A percentile compares a stretch with the other conserved stretches of the same genome.
phyloP scores from a whole-genome alignment of 2,113 vertebrate genomes.

The Zosterops borbonicus region DNA sequence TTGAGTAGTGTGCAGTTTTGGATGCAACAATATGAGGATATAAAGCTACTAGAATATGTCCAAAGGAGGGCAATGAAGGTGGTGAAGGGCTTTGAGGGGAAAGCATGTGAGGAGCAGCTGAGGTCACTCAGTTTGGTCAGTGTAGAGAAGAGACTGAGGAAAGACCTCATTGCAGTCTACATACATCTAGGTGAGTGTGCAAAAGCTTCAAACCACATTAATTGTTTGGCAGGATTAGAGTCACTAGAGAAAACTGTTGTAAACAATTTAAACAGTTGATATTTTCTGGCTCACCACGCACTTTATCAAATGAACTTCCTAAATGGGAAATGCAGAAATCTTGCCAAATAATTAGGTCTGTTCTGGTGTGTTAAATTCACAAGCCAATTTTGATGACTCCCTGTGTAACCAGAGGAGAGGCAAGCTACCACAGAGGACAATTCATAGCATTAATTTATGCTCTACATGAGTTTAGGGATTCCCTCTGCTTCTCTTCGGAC shows the following conservation, averaged over 20 bases:
- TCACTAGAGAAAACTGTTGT: not conserved
- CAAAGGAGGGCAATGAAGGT: not conserved
- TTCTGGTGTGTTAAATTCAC: not conserved
- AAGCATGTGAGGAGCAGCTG: not conserved
- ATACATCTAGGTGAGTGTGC: not conserved
- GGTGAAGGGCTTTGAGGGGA: not conserved
- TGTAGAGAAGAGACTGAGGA: not conserved
- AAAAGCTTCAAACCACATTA: not conserved
- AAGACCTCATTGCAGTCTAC: not conserved
- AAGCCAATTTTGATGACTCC: not conserved
- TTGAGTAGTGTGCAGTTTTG: not conserved
- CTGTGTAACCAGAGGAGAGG: not conserved
- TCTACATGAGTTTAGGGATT: not conserved
- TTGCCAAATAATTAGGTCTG: not conserved
- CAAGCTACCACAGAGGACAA: not conserved
- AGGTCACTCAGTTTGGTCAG: not conserved
- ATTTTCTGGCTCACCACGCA: not conserved
- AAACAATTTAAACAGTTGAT: not conserved
- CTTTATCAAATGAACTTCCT: slow-evolving; percentile 22
- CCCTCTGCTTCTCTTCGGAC: not conserved
- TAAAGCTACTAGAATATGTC: not conserved
- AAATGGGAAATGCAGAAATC: not conserved
- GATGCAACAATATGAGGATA: not conserved
- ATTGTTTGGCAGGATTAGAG: not conserved
- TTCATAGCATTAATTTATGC: not conserved